These are phyloP conservation scores for Melitaea cinxia DNA, from an alignment of 1,140 invertebrate genomes.

Conservation along the genomic window DNA sequence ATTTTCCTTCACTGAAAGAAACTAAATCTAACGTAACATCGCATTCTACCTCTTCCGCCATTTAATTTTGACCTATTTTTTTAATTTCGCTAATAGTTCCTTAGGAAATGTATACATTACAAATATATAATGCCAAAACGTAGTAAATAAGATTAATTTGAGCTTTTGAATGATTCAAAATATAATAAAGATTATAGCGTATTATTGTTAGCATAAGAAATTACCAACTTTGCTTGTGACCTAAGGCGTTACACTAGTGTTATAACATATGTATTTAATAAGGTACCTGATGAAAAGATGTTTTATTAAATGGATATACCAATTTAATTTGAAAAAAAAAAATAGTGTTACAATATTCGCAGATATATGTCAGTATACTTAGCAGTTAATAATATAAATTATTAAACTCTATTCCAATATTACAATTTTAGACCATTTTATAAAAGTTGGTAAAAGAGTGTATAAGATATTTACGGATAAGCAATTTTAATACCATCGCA, in stretches of 20 bases:
- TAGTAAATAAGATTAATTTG: conserved; percentile 29
- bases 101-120: conserved; percentile 17
- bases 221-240: conserved; percentile 3
- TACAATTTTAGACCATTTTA: conserved; percentile 4
- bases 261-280: conserved; percentile 2
- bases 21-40: conserved; percentile 40
- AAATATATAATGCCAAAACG: conserved; percentile 29
- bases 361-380: neutral
- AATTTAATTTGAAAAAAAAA: neutral
- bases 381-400: neutral
- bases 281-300: neutral
- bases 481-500: neutral
- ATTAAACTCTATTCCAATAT: neutral
- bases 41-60: conserved; percentile 20
- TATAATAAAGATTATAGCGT: neutral
- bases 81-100: conserved; percentile 17
- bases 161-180: conserved; percentile 15
- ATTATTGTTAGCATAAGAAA: conserved; percentile 6
- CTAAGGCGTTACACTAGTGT: neutral
- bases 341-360: neutral
- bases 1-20: conserved; percentile 55
- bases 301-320: neutral
- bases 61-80: conserved; percentile 19
- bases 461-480: conserved; percentile 22
- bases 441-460: neutral